Evolutionary conservation across 2,113 vertebrate species (phyloP).

Genomic region (Aphyosemion australe): DNA sequence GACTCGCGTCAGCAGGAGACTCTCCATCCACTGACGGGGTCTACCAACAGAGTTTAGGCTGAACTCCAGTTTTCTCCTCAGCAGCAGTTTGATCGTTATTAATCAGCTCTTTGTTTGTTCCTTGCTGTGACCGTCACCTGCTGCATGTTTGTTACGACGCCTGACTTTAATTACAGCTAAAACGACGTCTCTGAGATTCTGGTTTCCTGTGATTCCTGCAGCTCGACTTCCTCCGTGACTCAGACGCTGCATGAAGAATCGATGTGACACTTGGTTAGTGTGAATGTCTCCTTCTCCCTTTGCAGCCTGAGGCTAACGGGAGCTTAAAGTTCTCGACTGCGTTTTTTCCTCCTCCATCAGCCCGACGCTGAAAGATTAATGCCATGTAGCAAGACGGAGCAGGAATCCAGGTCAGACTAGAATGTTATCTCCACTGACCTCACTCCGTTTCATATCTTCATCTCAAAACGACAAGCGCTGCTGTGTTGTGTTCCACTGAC

Average conservation of each 20-base stretch:
- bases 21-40: too few species aligned
- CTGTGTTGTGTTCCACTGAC: too few species aligned
- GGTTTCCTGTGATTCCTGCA: slow-evolving; percentile 3
- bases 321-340: slow-evolving; percentile 5
- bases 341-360: slow-evolving; percentile 20
- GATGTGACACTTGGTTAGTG: slow-evolving; percentile 10
- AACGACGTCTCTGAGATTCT: too few species aligned
- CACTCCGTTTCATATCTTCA: slow-evolving; percentile 1
- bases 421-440: too few species aligned
- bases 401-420: slow-evolving; percentile 62
- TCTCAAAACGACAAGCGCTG: not conserved
- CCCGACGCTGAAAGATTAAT: slow-evolving; percentile 62
- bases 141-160: too few species aligned
- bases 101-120: too few species aligned
- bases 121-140: too few species aligned
- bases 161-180: slow-evolving; percentile 3
- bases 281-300: slow-evolving; percentile 15
- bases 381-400: too few species aligned
- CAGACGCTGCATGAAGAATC: not conserved
- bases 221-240: not conserved
- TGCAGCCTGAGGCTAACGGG: slow-evolving; percentile 37
- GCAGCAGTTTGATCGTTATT: too few species aligned
- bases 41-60: too few species aligned
- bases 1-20: too few species aligned
- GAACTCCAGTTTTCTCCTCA: too few species aligned